Base-by-base conservation (phyloP, 2,888 invertebrate species). In the Callinectes sapidus region DNA sequence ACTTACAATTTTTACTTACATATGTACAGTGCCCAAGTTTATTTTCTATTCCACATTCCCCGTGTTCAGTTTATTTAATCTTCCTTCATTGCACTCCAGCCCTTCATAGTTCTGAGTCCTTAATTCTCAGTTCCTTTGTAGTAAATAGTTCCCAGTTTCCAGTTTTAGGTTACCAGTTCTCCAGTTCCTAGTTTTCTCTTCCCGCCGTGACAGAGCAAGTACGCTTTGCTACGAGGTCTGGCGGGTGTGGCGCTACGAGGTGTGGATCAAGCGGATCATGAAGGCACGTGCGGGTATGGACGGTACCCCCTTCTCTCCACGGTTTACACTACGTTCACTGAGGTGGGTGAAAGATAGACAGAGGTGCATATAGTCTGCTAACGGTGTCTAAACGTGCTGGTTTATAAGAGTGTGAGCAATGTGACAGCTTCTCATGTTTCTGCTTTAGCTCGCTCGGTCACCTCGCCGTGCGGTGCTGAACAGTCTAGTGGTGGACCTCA, bases 201-300 rank as follows among this genome's bases (percentile, higher is more conserved):
- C 39, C 90, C n/a, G 18, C 66, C 90, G 35, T 18, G 28, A 35
- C 94, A 96, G 96, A 97, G 97, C 18, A 97, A 97, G 95, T 98
- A 98, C 95, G 96, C 97, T 0, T 95, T 97, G 54, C 96, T 98
- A 18, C 96, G 97, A 0, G 97, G 97, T 3, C 95, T 98, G 16
- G 97, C 97, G 0, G 97, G 97, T 0, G 95, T 97, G 39, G 97
- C 97, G 0, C 95, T 98, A 89, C 96, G 96, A 94, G 95, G 96
- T 0, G 96, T 97, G 0, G 97, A 97, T 92, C 96, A 96, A 86
- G 97, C 97, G 95, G 96, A 96, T 77, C 95, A 94, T 23, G 92
- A 94, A n/a, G 94, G 92, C 54, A 87, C 28, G 8, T 92, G 91
- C 39, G 61, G 28, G 87, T 87, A 89, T 13, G 77, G 91, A 28